Evolutionary conservation across 1,140 invertebrate genomes (phyloP), one percentile per base, ranked within the genome.

Genomic region (Drosophila aff.): DNA sequence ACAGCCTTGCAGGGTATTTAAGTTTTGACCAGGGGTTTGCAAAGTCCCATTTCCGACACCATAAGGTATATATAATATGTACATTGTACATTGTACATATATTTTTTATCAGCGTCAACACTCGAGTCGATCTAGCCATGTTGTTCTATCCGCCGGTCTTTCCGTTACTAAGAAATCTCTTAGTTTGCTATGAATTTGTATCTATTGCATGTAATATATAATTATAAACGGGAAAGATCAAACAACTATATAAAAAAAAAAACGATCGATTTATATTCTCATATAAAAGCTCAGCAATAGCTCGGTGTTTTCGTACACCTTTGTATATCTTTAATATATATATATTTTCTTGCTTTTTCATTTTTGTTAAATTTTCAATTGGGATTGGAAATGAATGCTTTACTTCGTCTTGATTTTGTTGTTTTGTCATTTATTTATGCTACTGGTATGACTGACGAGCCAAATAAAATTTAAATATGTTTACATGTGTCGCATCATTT

Each of bases 401-500:
- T 44, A 28, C 23, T 40, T 61, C n/a, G 21, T n/a, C 26, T 46
- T 41, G 11, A 16, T 49, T 18, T 41, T 63, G 26, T 26, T 26
- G 26, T 49, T 80, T 58, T 49, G 57, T 33, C 44, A 50, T 50
- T 43, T 57, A 50, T 50, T 43, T 46, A 31, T 41, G 53, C 38
- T 72, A 23, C 65, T 59, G 68, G 50, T 50, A 44, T 63, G 43
- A 60, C 65, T 67, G 43, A 50, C 36, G 64, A 65, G 49, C 18
- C 43, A 49, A 57, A 82, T 67, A 76, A 82, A 85, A 82, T 76
- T 76, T 79, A 76, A 85, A 86, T 79, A 68, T 85, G 67, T 84
- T 83, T 83, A 71, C 64, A 60, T 59, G 64, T 59, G 49, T 63
- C 64, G 26, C 52, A 63, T 58, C 26, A 44, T 74, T 74, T 47